Conservation (phyloP, 2,113 vertebrate species). For the Mustelus asterias region DNA sequence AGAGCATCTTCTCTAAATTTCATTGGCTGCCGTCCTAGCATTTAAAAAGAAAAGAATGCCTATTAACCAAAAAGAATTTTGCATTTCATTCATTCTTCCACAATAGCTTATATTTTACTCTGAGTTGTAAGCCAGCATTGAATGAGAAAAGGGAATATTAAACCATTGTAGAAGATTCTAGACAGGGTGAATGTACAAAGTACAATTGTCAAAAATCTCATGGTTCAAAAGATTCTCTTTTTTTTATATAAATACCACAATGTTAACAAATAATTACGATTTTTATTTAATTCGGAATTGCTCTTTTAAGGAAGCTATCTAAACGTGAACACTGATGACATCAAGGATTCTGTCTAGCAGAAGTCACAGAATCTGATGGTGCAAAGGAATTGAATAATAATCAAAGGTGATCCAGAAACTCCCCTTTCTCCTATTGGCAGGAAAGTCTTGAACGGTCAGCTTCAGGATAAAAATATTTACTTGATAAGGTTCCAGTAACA, state of each 20-base stretch:
- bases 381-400: background rate
- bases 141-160: background rate
- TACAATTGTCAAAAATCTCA: background rate
- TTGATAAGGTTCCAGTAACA: no score
- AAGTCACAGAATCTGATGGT: background rate
- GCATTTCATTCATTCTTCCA: background rate
- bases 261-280: background rate
- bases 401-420: background rate
- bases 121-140: background rate
- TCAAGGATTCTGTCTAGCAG: background rate
- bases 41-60: slow-evolving; percentile 6
- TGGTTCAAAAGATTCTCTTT: background rate
- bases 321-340: background rate
- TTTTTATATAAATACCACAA: background rate
- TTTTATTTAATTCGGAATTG: background rate
- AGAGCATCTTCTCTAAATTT: slow-evolving; percentile 45
- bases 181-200: background rate
- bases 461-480: background rate
- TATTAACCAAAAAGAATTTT: background rate
- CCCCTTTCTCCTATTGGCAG: background rate
- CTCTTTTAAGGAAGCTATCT: background rate
- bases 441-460: background rate
- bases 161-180: no score
- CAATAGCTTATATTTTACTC: background rate
- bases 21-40: slow-evolving; percentile 41